These are phyloP conservation scores for Notarius quadriscutis DNA, from an alignment of 2,113 vertebrate genomes.

Conservation along the genomic window DNA sequence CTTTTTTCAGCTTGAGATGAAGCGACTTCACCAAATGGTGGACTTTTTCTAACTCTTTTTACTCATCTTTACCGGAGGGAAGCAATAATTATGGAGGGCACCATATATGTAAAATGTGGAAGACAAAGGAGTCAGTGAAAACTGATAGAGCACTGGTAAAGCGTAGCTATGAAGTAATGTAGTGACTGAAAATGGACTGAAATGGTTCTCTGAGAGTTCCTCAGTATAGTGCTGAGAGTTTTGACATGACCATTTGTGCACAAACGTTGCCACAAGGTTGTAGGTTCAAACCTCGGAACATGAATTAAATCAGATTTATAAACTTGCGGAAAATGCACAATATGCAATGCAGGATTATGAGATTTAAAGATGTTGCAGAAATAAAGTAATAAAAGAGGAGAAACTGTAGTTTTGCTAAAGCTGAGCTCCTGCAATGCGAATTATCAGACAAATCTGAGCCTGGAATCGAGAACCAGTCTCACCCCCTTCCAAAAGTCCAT, in stretches of 20 bases:
- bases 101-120: not conserved
- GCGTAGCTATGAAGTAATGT: not conserved
- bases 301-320: not conserved
- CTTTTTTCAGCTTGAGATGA: too few relatives aligned
- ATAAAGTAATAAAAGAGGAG: not conserved
- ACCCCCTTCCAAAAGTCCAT: slow-evolving; percentile 9
- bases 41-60: too few relatives aligned
- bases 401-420: not conserved
- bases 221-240: not conserved
- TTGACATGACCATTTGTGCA: not conserved
- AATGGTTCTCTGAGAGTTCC: not conserved
- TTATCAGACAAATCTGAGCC: not conserved
- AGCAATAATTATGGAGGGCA: too few relatives aligned
- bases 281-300: not conserved
- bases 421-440: not conserved
- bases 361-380: not conserved
- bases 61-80: too few relatives aligned
- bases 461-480: not conserved
- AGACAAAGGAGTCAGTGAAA: not conserved
- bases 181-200: not conserved
- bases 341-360: not conserved
- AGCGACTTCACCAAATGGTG: too few relatives aligned
- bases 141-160: not conserved
- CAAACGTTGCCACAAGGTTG: not conserved
- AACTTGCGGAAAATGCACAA: not conserved